A percentile compares a stretch with the other conserved stretches of the same genome.
Evolutionary conservation across 2,888 invertebrate genomes (phyloP).

Genomic region (Deladenus siricidicola): DNA sequence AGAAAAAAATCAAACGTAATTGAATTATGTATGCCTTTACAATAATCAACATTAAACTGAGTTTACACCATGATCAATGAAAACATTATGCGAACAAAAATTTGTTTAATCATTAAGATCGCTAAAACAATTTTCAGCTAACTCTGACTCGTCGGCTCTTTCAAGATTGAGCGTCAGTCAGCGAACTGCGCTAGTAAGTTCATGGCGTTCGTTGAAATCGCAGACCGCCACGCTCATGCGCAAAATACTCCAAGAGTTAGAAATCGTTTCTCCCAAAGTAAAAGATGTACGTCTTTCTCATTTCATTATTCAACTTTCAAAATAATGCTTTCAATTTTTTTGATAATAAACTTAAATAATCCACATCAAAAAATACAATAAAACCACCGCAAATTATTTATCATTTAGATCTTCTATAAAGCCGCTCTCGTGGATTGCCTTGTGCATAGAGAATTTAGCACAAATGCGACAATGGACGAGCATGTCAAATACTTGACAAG

Average conservation of each 20-base stretch:
- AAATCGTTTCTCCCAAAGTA: constrained; percentile 47
- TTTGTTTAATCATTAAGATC: too few species aligned
- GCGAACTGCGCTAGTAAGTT: constrained; percentile 32
- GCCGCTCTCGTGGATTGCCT: constrained; percentile 51
- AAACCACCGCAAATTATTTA: too few species aligned
- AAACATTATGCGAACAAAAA: too few species aligned
- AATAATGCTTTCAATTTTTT: too few species aligned
- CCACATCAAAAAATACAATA: too few species aligned
- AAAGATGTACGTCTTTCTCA: constrained; percentile 42
- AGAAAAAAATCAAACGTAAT: background rate
- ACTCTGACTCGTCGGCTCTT: constrained; percentile 17
- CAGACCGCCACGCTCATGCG: constrained; percentile 39
- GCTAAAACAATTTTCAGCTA: too few species aligned
- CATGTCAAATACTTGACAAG: constrained; percentile 43
- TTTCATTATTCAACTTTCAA: too few species aligned
- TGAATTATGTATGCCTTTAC: too few species aligned
- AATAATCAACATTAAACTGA: too few species aligned
- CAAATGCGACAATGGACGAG: constrained; percentile 45
- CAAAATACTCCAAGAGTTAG: constrained; percentile 47
- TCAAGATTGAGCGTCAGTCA: constrained; percentile 27
- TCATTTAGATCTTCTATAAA: constrained; percentile 50
- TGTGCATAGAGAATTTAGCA: constrained; percentile 41
- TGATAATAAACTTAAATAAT: too few species aligned
- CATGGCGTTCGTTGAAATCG: constrained; percentile 42
- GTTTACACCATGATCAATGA: too few species aligned